Evolutionary conservation across 2,888 invertebrate genomes (phyloP), one percentile per base, ranked within the genome.

Genomic region (Gymnocheta viridis): DNA sequence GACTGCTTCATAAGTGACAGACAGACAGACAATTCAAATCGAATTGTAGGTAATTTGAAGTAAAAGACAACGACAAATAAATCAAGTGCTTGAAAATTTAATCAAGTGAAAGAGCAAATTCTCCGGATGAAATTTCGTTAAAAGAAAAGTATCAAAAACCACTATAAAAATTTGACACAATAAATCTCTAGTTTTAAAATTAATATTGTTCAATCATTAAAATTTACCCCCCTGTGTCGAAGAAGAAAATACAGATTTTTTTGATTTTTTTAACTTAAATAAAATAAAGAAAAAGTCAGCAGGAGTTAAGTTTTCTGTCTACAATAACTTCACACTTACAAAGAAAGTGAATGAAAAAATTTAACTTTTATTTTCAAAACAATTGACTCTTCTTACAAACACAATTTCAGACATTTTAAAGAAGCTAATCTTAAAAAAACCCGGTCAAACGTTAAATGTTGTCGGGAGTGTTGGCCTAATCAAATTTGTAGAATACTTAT

Each of bases 81-180:
- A 77, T 81, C 84, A 84, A 84, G 84, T 81, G 81, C 70, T 77
- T 72, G 14, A 77, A 73, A 77, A 62, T 80, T 19, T n/a, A 80
- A 72, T 79, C 82, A 72, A 83, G 66, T 67, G 80, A 66, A 76
- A 72, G 24, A 47, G 49, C 24, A 49, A 80, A 17, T 60, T 81
- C 38, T 51, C 17, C 44, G 29, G 17, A 47, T 14, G 6, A 41
- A 35, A 44, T 54, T 41, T 66, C 10, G 35, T 12, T 4, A 66
- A 41, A 29, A 49, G 58, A 73, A 62, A 44, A 64, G 54, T 69
- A 81, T 81, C 73, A 51, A 70, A 76, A 82, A 82, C 74, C 81
- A 69, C 74, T 41, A 62, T 51, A 22, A 64, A n/a, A 58, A 67
- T 56, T 41, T 56, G 14, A 10, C 44, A 76, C 54, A 60, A 35